Evolutionary conservation across 2,888 invertebrate genomes (phyloP), one percentile per base, ranked within the genome.

Genomic region (Mesoligia furuncula): DNA sequence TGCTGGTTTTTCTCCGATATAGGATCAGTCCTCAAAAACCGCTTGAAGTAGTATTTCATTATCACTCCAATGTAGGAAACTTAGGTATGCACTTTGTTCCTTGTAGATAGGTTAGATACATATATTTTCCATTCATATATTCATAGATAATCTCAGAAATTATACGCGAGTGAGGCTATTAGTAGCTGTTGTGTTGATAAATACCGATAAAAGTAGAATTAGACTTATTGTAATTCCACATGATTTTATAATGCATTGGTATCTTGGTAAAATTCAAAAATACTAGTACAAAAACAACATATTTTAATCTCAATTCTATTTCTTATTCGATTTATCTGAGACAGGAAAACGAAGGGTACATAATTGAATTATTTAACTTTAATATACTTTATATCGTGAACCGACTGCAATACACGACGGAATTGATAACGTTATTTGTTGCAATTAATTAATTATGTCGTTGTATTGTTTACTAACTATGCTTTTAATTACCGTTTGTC

Each of bases 401-500:
- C 27, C 3, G 36, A 5, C 39, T 13, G 15, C 45, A 20, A n/a
- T n/a, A 48, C 24, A 45, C 51, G 17, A 68, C 51, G 11, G 2
- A 57, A 48, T 59, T 27, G 45, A 71, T 75, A 75, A 57, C 48
- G 51, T 57, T 57, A 31, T 64, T 75, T 64, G 17, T 73, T 73
- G n/a, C 61, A 75, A 75, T 59, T 81, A 42, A 81, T 81, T 71
- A 45, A 72, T 68, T 61, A 68, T 65, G 31, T 45, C 13, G 24
- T 62, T 69, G 61, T 75, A 48, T 69, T 79, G 72, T 79, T 78
- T 75, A 83, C 24, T 81, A 59, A 51, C n/a, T 59, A 73, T 59
- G 31, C 62, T 78, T 71, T 61, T 74, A 71, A 73, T 77, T 64
- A 68, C 27, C n/a, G 6, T 61, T 45, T n/a, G 24, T 64, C 24